phyloP scores from a whole-genome alignment of 2,797 vertebrate species.

The Leucoraja ocellata region DNA sequence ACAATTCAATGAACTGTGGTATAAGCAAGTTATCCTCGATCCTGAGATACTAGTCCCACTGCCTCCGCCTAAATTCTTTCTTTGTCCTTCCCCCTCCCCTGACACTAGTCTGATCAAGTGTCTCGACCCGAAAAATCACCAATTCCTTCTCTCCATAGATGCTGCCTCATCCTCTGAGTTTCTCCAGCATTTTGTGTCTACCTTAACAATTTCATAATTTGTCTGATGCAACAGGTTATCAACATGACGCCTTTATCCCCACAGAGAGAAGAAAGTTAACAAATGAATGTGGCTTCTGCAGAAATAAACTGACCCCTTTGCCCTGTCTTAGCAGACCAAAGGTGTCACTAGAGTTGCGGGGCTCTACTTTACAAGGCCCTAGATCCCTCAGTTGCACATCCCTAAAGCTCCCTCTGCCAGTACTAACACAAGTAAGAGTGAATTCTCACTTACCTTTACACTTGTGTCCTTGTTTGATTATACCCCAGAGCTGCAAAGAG shows the following conservation, averaged over 20 bases:
- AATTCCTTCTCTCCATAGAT: too few species aligned
- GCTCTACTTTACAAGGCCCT: neutral
- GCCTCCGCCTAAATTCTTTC: too few species aligned
- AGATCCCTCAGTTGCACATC: neutral
- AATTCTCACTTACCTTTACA: conserved; percentile 78
- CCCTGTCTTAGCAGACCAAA: neutral
- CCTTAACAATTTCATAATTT: neutral
- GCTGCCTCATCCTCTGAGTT: too few species aligned
- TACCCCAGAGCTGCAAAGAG: conserved; percentile 88
- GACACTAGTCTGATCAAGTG: too few species aligned
- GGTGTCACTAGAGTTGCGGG: neutral
- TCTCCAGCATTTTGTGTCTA: too few species aligned
- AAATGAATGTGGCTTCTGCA: neutral
- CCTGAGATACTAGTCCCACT: too few species aligned
- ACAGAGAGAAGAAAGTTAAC: neutral
- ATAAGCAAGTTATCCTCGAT: too few species aligned
- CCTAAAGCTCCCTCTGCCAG: neutral
- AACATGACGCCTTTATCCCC: neutral
- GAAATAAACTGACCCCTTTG: neutral
- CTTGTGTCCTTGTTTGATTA: conserved; percentile 98
- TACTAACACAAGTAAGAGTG: neutral
- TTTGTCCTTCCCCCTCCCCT: too few species aligned
- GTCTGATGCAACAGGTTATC: neutral
- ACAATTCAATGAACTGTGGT: too few species aligned
- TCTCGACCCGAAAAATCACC: too few species aligned